These are phyloP conservation scores for Macrophya annulata DNA, from an alignment of 2,888 invertebrate species.

Conservation along the genomic window DNA sequence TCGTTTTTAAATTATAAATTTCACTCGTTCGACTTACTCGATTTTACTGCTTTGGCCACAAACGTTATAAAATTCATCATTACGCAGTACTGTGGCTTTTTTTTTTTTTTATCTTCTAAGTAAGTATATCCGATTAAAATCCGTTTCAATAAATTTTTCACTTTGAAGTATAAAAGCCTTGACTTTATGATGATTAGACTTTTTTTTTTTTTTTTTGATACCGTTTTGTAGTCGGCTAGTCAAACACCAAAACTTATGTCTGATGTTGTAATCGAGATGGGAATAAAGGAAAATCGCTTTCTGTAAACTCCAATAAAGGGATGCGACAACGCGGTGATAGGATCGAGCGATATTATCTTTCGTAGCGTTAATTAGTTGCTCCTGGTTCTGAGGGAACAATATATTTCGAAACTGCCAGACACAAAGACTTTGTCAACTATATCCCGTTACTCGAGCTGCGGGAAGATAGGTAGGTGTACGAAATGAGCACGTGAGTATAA, in stretches of 20 bases:
- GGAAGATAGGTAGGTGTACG: neutral
- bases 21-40: neutral
- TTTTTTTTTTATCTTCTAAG: neutral
- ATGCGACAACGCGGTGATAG: neutral
- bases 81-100: neutral
- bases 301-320: neutral
- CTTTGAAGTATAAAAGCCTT: neutral
- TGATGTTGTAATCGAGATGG: neutral
- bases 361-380: slow-evolving; percentile 22
- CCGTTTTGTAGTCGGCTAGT: neutral
- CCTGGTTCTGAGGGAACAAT: slow-evolving; percentile 6
- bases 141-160: neutral
- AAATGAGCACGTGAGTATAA: neutral
- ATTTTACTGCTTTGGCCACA: neutral
- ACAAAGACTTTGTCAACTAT: slow-evolving; percentile 40
- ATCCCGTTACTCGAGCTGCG: slow-evolving; percentile 9
- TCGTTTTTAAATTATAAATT: slow-evolving; percentile 34
- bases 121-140: neutral
- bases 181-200: neutral
- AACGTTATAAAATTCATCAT: neutral
- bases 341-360: slow-evolving; percentile 27
- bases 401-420: slow-evolving; percentile 2
- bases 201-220: neutral
- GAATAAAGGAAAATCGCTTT: neutral
- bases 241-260: neutral